phyloP scores from a whole-genome alignment of 1,140 invertebrate genomes.

The Tetramorium simillimum region DNA sequence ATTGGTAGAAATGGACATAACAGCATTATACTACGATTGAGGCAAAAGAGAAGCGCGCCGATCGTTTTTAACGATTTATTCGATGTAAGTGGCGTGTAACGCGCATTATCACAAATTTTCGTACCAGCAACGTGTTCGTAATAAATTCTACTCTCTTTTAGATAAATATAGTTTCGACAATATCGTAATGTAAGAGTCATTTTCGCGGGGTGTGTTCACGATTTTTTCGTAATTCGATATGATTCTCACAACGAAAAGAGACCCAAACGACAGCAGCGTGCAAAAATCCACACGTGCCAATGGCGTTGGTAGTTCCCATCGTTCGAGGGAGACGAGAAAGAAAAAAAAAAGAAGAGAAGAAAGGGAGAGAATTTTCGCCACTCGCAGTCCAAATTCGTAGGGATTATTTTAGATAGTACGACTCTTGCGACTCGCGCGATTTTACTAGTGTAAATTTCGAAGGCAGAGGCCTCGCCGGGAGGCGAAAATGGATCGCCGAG shows the following conservation, averaged over 20 bases:
- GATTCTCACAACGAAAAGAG: conserved; percentile 6
- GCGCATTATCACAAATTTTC: conserved; percentile 2
- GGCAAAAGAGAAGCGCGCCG: background rate
- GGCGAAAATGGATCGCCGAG: background rate
- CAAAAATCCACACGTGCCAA: conserved; percentile 31
- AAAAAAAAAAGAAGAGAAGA: background rate
- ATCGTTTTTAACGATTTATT: background rate
- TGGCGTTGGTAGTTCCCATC: background rate
- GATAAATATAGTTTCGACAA: conserved; percentile 49
- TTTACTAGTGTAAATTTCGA: conserved; percentile 10
- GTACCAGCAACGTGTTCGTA: conserved; percentile 59
- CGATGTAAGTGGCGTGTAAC: background rate
- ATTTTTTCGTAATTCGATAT: conserved; percentile 11
- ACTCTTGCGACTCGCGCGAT: conserved; percentile 15
- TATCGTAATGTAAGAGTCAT: conserved; percentile 20
- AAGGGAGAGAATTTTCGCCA: background rate
- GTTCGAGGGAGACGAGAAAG: background rate
- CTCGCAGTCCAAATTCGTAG: conserved; percentile 27
- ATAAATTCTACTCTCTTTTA: conserved; percentile 23
- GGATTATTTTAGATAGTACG: conserved; percentile 7
- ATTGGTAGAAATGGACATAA: too few species aligned
- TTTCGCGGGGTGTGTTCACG: background rate
- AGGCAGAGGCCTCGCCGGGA: background rate
- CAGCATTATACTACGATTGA: background rate
- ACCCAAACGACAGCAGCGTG: background rate